Evolutionary conservation across 1,140 invertebrate genomes (phyloP), one percentile per base, ranked within the genome.

Genomic region (Chironomus striatipennis): DNA sequence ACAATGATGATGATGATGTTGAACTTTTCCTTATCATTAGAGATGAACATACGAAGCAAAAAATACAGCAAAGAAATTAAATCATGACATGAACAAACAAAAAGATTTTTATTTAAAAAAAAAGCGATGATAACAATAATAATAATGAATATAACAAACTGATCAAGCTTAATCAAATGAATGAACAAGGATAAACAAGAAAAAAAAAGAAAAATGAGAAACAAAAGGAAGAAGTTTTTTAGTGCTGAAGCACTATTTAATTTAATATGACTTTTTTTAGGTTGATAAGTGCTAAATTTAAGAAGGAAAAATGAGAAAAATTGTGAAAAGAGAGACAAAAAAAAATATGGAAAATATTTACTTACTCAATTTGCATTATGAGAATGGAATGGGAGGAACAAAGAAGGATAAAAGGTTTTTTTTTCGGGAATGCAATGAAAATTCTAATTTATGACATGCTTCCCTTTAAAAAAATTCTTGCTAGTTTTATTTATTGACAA

Each of bases 221-320:
- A 57, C 12, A 57, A 57, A 57, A 57, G 47, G 24, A 34, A 34
- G 24, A 34, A 34, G 5, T 57, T 57, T n/a, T 57, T 15, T n/a
- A 57, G 47, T 57, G 47, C n/a, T 57, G 47, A 57, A 57, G 47
- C 47, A 57, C 47, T 12, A 57, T 57, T 57, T 57, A n/a, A 57
- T 57, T 57, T 57, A 57, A 57, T 57, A 57, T 57, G 47, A 57
- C 47, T 57, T n/a, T 57, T 47, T 57, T 57, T 57, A 57, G 47
- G 47, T 57, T 57, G 12, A 57, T 57, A 57, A 57, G 47, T 57
- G 47, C 47, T 57, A 57, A 57, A 10, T 57, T 57, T 57, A 57
- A 57, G 47, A 47, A 12, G 43, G 43, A 47, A 12, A 47, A 47
- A 47, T 47, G 43, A 47, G 15, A 10, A 57, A 34, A 34, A 34